Evolutionary conservation across 1,140 invertebrate species (phyloP).

Genomic region (Drepana arcuata): DNA sequence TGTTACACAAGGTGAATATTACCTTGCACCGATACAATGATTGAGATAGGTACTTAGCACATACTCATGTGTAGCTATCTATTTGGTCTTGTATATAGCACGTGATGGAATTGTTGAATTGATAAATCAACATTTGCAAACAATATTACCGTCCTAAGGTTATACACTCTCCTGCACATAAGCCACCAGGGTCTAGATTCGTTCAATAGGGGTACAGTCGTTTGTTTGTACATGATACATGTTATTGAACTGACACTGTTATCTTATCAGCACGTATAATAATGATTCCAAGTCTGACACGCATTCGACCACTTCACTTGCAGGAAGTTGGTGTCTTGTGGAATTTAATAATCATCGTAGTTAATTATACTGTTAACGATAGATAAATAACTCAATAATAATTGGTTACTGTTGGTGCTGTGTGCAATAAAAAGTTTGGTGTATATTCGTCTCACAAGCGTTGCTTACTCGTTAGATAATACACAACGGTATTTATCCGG

Average conservation of each 20-base stretch:
- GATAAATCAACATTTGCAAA: constrained; percentile 17
- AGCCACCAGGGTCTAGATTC: constrained; percentile 14
- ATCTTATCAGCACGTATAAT: constrained; percentile 54
- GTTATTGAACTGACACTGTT: constrained; percentile 49
- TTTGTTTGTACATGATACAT: constrained; percentile 27
- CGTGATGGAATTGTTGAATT: too few relatives aligned
- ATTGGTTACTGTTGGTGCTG: too few relatives aligned
- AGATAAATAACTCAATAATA: too few relatives aligned
- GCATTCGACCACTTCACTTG: constrained; percentile 21
- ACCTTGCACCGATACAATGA: too few relatives aligned
- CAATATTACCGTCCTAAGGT: constrained; percentile 11
- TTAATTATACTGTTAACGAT: too few relatives aligned
- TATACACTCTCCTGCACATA: constrained; percentile 5
- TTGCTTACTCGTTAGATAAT: constrained; percentile 1
- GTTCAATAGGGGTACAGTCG: constrained; percentile 3
- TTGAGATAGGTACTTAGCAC: constrained; percentile 10
- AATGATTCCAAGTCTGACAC: constrained; percentile 28
- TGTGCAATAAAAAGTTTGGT: too few relatives aligned
- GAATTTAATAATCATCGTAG: background rate
- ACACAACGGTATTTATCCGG: constrained; percentile 1
- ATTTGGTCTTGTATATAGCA: too few relatives aligned
- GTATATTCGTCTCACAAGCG: background rate
- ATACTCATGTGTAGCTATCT: too few relatives aligned
- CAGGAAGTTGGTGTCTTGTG: background rate
- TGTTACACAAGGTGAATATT: constrained; percentile 14